phyloP scores from a whole-genome alignment of 2,888 invertebrate species.

The Drosophila maculinotata region DNA sequence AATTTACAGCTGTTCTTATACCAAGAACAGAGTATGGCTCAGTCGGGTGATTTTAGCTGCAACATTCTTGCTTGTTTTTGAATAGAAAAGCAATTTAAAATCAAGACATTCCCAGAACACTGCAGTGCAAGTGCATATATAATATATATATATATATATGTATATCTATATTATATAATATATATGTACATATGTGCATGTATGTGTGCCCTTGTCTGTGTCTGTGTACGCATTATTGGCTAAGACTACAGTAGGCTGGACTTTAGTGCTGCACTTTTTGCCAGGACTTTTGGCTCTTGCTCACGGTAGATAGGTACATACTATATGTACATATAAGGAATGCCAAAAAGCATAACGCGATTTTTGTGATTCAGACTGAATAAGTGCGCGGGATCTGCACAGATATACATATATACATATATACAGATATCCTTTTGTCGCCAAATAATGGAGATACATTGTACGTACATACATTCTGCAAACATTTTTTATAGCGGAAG shows the following conservation, averaged over 20 bases:
- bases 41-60: neutral
- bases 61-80: neutral
- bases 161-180: neutral
- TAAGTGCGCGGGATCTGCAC: constrained; percentile 1
- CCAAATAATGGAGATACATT: neutral
- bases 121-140: neutral
- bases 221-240: constrained; percentile 3
- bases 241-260: neutral
- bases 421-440: neutral
- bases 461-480: neutral
- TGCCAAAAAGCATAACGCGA: constrained; percentile 13
- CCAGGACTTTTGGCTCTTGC: neutral
- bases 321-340: neutral
- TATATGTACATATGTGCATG: neutral
- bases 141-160: neutral
- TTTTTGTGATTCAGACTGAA: constrained; percentile 4
- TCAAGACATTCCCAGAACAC: constrained; percentile 2
- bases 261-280: constrained; percentile 6
- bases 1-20: too few species aligned
- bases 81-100: constrained; percentile 18
- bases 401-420: neutral
- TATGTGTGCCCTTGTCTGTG: neutral
- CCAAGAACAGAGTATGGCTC: neutral
- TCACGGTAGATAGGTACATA: neutral
- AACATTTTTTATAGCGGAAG: neutral